Percentiles rank a stretch among this genome's conserved stretches.
These are phyloP conservation scores for Sprattus sprattus DNA, from an alignment of 2,113 vertebrate species.

Conservation along the genomic window DNA sequence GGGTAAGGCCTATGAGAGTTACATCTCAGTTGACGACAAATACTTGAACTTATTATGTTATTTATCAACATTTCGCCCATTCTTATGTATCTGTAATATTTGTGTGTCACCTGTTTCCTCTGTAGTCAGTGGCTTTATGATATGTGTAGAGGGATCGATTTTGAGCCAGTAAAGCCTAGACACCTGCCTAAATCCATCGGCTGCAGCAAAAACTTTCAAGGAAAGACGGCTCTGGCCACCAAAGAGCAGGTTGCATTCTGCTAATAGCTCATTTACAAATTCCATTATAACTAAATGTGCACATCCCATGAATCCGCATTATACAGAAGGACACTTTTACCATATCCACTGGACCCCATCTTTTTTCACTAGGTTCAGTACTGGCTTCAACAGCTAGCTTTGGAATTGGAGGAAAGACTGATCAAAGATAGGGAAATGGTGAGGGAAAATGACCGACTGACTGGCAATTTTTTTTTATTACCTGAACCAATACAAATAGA, in stretches of 20 bases:
- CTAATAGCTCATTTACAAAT: not conserved
- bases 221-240: conserved; percentile 80
- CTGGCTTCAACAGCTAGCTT: conserved; percentile 90
- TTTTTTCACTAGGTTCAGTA: conserved; percentile 81
- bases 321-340: not conserved
- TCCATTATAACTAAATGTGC: not conserved
- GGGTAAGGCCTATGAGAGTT: conserved; percentile 74
- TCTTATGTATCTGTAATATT: not conserved
- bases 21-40: not conserved
- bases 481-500: not conserved
- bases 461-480: not conserved
- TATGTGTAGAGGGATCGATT: conserved; percentile 91
- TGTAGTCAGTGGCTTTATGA: conserved; percentile 87
- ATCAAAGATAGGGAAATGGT: conserved; percentile 87
- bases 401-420: conserved; percentile 90
- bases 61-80: not conserved
- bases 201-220: conserved; percentile 93
- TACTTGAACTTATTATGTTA: not conserved
- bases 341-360: not conserved
- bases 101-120: conserved; percentile 22
- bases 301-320: not conserved
- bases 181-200: conserved; percentile 90
- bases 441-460: conserved; percentile 47
- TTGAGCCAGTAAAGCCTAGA: conserved; percentile 90
- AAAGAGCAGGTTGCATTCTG: conserved; percentile 76